Evolutionary conservation across 2,797 vertebrate species (phyloP).

Genomic region (Choloepus didactylus): DNA sequence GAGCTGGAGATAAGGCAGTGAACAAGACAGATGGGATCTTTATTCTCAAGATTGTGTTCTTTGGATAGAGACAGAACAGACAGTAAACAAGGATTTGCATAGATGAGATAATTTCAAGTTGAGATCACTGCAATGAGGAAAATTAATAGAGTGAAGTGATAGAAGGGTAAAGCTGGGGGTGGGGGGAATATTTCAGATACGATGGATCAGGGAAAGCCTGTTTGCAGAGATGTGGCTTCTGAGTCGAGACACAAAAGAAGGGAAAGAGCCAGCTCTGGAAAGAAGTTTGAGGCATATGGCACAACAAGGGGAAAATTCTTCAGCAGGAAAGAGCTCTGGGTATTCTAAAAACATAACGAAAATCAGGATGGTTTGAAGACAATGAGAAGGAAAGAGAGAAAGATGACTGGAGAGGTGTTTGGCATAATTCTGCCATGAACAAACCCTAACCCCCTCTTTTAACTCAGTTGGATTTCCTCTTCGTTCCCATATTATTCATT

Average conservation of each 20-base stretch:
- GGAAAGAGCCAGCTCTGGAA: neutral
- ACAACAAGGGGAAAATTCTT: neutral
- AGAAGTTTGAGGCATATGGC: neutral
- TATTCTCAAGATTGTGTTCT: neutral
- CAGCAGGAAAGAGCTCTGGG: neutral
- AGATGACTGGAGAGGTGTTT: neutral
- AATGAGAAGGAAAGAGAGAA: neutral
- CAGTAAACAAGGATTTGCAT: neutral
- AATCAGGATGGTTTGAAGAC: conserved; percentile 14
- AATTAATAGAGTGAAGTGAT: neutral
- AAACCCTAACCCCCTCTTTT: neutral
- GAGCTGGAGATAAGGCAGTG: neutral
- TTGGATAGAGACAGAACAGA: neutral
- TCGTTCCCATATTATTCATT: neutral
- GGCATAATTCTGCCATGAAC: neutral
- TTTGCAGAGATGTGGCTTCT: neutral
- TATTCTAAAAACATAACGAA: neutral
- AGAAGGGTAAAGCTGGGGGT: neutral
- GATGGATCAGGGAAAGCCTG: neutral
- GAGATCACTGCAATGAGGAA: neutral
- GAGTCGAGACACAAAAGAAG: neutral
- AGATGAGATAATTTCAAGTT: neutral
- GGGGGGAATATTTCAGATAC: neutral
- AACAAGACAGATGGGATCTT: neutral
- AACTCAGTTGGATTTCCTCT: neutral